phyloP scores from a whole-genome alignment of 1,140 invertebrate genomes.

The Heliconius hermathena region DNA sequence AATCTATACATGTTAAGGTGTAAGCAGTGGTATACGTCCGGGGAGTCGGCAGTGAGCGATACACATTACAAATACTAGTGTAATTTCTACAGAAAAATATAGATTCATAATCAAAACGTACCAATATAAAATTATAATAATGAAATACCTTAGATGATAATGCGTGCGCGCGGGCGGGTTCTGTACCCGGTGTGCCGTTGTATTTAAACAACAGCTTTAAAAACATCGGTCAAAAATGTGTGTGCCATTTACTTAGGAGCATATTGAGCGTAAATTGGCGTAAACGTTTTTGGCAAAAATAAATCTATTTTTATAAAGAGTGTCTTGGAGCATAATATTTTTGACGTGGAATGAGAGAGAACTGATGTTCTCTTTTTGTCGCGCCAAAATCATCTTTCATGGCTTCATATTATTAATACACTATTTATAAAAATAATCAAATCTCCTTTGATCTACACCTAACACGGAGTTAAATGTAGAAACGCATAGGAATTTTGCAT shows the following conservation, averaged over 20 bases:
- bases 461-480: constrained; percentile 28
- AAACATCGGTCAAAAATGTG: constrained; percentile 44
- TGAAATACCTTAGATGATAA: constrained; percentile 77
- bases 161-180: constrained; percentile 68
- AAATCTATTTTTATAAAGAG: constrained; percentile 44
- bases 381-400: constrained; percentile 29
- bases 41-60: constrained; percentile 73
- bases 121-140: constrained; percentile 83
- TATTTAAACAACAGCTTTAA: constrained; percentile 45
- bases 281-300: constrained; percentile 44
- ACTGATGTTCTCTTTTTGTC: constrained; percentile 24
- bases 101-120: constrained; percentile 86
- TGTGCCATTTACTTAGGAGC: constrained; percentile 40
- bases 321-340: constrained; percentile 37
- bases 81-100: constrained; percentile 84
- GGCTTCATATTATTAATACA: constrained; percentile 40
- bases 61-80: constrained; percentile 78
- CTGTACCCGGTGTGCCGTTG: constrained; percentile 48
- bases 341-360: constrained; percentile 28
- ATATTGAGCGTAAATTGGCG: constrained; percentile 35
- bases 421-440: constrained; percentile 47
- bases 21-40: constrained; percentile 63
- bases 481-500: constrained; percentile 19
- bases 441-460: constrained; percentile 30
- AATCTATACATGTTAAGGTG: constrained; percentile 73